These are phyloP conservation scores for Metridium senile DNA, from an alignment of 92 coral and sea anemone species.

Conservation along the genomic window DNA sequence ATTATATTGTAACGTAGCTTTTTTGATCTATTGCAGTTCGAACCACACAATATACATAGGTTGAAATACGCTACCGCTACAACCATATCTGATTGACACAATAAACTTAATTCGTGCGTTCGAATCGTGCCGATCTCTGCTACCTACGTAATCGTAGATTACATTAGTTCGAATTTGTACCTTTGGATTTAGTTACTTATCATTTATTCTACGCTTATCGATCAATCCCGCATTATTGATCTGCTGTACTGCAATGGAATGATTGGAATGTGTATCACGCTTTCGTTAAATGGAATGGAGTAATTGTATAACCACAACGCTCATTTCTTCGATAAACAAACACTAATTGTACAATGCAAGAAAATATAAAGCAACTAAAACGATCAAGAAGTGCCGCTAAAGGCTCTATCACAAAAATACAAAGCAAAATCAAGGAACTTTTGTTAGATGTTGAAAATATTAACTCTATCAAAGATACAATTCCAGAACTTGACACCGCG, in stretches of 20 bases:
- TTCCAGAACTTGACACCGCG: conserved; percentile 23
- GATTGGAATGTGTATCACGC: background rate
- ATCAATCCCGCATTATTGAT: background rate
- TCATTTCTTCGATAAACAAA: background rate
- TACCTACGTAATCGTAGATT: no score
- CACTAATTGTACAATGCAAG: conserved; percentile 3
- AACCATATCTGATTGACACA: no score
- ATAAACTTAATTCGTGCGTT: no score
- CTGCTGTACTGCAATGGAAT: conserved; percentile 4
- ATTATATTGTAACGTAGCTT: no score
- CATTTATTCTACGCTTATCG: no score
- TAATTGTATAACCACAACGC: background rate
- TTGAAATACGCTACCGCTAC: no score
- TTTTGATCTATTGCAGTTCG: no score
- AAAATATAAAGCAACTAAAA: conserved; percentile 31
- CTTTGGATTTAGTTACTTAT: no score
- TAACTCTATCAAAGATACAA: conserved; percentile 29
- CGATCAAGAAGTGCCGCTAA: conserved; percentile 32
- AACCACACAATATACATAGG: no score
- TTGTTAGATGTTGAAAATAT: conserved; percentile 14
- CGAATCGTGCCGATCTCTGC: no score
- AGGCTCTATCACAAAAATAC: conserved; percentile 22
- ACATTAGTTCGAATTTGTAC: no score
- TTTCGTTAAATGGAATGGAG: background rate
- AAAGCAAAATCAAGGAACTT: conserved; percentile 12